Percentiles rank a stretch among this genome's conserved stretches.
Conservation (phyloP, 1,140 invertebrate genomes). For the Muscidifurax raptorellus region DNA sequence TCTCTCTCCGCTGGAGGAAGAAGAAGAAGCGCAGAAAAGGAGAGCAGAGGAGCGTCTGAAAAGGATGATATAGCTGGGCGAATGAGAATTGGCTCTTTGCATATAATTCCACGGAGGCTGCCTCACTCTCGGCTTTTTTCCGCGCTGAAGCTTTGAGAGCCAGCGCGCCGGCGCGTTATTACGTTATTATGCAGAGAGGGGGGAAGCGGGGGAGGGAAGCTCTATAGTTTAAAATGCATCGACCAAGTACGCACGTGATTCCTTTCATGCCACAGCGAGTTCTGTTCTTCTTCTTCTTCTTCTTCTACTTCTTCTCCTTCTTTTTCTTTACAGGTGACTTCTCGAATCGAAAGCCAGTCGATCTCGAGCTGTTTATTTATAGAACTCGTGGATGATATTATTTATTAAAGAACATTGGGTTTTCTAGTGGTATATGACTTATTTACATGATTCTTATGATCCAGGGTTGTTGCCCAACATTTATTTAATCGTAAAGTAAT, state of each 20-base stretch:
- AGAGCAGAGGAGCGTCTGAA: not conserved
- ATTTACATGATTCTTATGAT: no score
- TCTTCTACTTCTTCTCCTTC: not conserved
- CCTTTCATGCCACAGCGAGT: not conserved
- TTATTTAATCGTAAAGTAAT: no score
- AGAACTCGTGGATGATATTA: no score
- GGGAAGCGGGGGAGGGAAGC: no score
- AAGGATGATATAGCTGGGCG: not conserved
- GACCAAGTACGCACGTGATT: not conserved
- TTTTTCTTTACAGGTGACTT: no score
- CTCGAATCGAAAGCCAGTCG: no score
- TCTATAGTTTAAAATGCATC: slow-evolving; percentile 22
- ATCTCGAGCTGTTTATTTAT: no score
- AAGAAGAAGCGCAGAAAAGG: not conserved
- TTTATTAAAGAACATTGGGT: no score
- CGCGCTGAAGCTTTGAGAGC: not conserved
- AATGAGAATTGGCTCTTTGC: slow-evolving; percentile 43
- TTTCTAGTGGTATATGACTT: no score
- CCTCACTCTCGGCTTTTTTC: not conserved
- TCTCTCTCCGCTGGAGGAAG: not conserved
- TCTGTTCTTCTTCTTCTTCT: not conserved
- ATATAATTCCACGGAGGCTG: slow-evolving; percentile 25
- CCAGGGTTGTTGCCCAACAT: no score
- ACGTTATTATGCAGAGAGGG: slow-evolving; percentile 10
- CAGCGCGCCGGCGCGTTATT: not conserved